Evolutionary conservation across 2,888 invertebrate species (phyloP).

Genomic region (Harpalus rubripes): DNA sequence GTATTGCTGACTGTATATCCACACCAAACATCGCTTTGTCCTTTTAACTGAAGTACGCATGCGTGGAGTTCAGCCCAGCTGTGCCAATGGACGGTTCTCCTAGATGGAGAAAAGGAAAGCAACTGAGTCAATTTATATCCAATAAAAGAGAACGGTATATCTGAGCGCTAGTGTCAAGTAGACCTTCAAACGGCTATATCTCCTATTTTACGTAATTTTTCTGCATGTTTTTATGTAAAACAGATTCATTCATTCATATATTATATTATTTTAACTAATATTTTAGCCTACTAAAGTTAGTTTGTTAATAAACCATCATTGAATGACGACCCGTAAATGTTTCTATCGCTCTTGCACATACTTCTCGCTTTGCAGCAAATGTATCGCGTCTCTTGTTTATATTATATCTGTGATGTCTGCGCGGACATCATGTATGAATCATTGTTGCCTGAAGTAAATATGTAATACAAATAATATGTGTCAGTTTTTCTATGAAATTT

Average conservation of each 20-base stretch:
- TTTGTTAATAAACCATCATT: too few species aligned
- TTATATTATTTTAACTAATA: too few species aligned
- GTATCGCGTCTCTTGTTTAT: background rate
- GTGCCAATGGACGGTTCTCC: background rate
- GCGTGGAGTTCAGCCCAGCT: constrained; percentile 73
- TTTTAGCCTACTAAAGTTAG: too few species aligned
- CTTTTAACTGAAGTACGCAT: constrained; percentile 79
- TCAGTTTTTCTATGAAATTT: background rate
- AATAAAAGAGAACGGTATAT: background rate
- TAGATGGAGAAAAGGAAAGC: background rate
- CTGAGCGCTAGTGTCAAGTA: background rate
- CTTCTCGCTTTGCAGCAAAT: background rate
- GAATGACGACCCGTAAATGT: too few species aligned
- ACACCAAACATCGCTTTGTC: constrained; percentile 80
- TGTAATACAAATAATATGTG: background rate
- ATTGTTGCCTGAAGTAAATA: constrained; percentile 44
- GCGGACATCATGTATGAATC: constrained; percentile 43
- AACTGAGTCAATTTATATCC: background rate
- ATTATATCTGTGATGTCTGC: background rate
- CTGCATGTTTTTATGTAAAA: too few species aligned
- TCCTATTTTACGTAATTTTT: too few species aligned
- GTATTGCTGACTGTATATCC: constrained; percentile 81
- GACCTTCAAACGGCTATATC: too few species aligned
- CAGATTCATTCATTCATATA: too few species aligned
- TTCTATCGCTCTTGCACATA: background rate